phyloP scores from a whole-genome alignment of 2,113 vertebrate genomes.

The Syrmaticus mikado region DNA sequence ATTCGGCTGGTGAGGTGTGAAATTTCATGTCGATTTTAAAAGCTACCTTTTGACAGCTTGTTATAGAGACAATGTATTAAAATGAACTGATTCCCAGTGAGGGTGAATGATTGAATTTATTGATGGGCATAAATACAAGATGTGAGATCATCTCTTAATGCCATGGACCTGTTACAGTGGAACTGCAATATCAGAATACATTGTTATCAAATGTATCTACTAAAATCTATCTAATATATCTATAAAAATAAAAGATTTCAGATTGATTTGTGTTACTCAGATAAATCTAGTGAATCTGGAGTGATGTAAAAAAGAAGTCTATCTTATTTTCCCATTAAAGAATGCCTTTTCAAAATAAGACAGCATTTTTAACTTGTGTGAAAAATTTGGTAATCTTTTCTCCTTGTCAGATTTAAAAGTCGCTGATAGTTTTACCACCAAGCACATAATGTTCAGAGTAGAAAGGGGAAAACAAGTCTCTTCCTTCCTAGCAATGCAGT shows the following conservation, averaged over 20 bases:
- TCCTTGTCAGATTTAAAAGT: neutral
- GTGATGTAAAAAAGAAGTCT: neutral
- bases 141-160: neutral
- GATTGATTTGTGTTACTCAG: neutral
- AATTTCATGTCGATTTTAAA: slow-evolving; percentile 24
- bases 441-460: neutral
- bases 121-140: neutral
- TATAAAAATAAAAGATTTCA: neutral
- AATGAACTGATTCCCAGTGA: neutral
- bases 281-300: neutral
- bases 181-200: neutral
- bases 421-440: neutral
- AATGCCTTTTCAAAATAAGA: neutral
- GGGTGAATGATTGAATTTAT: neutral
- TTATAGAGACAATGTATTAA: neutral
- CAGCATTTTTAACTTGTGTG: neutral
- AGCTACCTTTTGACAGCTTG: neutral
- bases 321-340: neutral
- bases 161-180: neutral
- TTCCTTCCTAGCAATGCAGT: slow-evolving; percentile 18
- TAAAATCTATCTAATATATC: neutral
- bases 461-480: neutral
- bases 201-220: neutral
- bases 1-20: slow-evolving; percentile 27
- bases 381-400: neutral